Conservation (phyloP, 2,113 vertebrate species). For the Nerophis ophidion region DNA sequence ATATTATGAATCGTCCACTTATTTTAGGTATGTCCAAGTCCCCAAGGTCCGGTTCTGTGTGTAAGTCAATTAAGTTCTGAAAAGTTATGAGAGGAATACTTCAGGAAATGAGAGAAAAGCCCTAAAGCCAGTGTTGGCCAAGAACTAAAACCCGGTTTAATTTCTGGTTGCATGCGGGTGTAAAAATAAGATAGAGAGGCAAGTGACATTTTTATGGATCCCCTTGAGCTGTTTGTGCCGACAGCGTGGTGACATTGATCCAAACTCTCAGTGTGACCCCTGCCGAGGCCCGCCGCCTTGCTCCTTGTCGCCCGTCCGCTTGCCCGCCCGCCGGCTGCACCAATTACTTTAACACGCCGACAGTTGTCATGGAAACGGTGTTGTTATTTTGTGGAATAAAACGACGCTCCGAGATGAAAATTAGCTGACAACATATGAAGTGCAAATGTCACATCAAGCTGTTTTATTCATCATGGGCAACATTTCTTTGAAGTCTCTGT, state of each 20-base stretch:
- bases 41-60: conserved; percentile 26
- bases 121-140: neutral
- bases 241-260: conserved; percentile 39
- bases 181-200: conserved; percentile 22
- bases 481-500: conserved; percentile 1
- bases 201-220: conserved; percentile 50
- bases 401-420: conserved; percentile 37
- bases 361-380: conserved; percentile 63
- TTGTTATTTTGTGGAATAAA: conserved; percentile 47
- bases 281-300: conserved; percentile 13
- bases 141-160: conserved; percentile 13
- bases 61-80: conserved; percentile 33
- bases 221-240: conserved; percentile 46
- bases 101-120: conserved; percentile 14
- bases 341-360: conserved; percentile 48
- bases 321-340: conserved; percentile 31
- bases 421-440: conserved; percentile 20
- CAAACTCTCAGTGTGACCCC: conserved; percentile 48
- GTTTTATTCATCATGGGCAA: conserved; percentile 10
- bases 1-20: neutral
- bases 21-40: neutral
- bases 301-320: conserved; percentile 7
- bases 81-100: conserved; percentile 25
- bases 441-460: conserved; percentile 18
- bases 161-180: conserved; percentile 15